These are phyloP conservation scores for Sebastes oblongus DNA, from an alignment of 2,797 vertebrate genomes.

Conservation along the genomic window DNA sequence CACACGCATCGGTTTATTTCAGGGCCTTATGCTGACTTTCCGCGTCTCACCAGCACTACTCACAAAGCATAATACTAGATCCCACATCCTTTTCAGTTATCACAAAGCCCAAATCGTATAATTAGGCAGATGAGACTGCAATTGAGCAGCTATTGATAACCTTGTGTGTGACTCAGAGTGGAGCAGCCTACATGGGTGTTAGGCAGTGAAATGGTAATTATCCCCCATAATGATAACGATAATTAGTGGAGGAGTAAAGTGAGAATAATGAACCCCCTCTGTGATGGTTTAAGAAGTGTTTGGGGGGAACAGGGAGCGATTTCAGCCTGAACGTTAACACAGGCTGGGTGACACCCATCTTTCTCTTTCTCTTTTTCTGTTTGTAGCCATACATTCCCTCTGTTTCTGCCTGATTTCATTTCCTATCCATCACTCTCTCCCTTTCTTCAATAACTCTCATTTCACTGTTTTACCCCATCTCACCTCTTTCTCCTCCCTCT, in stretches of 20 bases:
- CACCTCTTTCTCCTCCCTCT: not conserved
- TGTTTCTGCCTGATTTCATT: slow-evolving; percentile 1
- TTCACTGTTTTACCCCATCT: not conserved
- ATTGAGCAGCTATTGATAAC: slow-evolving; percentile 80
- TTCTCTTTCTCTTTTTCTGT: slow-evolving; percentile 4
- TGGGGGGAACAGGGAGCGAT: slow-evolving; percentile 48
- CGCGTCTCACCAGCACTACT: slow-evolving; percentile 36
- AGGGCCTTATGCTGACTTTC: slow-evolving; percentile 64
- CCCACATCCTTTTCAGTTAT: slow-evolving; percentile 75
- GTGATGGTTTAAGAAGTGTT: slow-evolving; percentile 55
- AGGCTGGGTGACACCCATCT: slow-evolving; percentile 11
- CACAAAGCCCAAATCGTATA: slow-evolving; percentile 78
- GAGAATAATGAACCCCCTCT: slow-evolving; percentile 77
- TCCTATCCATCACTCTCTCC: not conserved
- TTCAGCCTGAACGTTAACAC: slow-evolving; percentile 53
- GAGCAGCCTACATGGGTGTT: slow-evolving; percentile 66
- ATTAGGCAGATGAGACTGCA: slow-evolving; percentile 77
- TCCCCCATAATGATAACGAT: slow-evolving; percentile 80
- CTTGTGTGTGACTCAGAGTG: slow-evolving; percentile 69
- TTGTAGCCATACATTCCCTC: not conserved
- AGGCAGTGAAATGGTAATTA: slow-evolving; percentile 80
- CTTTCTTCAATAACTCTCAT: not conserved
- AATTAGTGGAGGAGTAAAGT: slow-evolving; percentile 77
- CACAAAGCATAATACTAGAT: slow-evolving; percentile 62
- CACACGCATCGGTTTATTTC: slow-evolving; percentile 65